Base-by-base conservation (phyloP, 2,113 vertebrate genomes). In the Onychorhynchus coronatus region DNA sequence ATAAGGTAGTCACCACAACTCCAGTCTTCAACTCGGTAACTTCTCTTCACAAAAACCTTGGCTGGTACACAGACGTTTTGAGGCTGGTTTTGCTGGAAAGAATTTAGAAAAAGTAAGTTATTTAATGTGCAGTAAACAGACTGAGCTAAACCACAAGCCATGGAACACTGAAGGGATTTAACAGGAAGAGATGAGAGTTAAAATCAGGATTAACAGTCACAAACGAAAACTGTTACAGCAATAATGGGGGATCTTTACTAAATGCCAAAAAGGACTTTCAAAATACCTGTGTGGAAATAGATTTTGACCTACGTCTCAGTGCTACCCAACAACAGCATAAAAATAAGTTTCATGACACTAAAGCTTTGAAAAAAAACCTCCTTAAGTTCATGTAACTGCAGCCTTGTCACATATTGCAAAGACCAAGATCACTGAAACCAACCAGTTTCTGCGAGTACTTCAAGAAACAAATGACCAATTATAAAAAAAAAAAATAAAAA, bases 51-150 rank as follows among this genome's bases (percentile, higher is more conserved):
- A 58, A 33, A 22, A 72, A 13, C 87, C 80, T 50, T 89, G 93
- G 78, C 92, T 91, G 86, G 93, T 95, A 41, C 93, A 95, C 52
- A 94, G 98, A 65, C 98, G 99, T 97, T 99, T 99, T 9, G 98
- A 91, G 37, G 97, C 97, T 27, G 99, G 99, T 80, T 98, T 98
- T 78, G 92, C 98, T 90, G 94, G 75, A 98, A 98, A 61, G 96
- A 92, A 91, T 50, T 47, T 83, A 93, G 78, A 96, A 86, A 96
- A 94, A 27, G 7, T 30, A 25, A 71, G 44, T 97, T 97, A 92
- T 24, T 89, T 75, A 62, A 56, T 15, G 46, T 41, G 47, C 46
- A 42, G 20, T 44, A 37, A 90, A 70, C 37, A 89, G 53, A 55
- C 24, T 9, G 31, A 59, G 44, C 65, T 75, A 28, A 86, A 58